Evolutionary conservation across 2,888 invertebrate genomes (phyloP), one percentile per base, ranked within the genome.

Genomic region (Calameuta filiformis): DNA sequence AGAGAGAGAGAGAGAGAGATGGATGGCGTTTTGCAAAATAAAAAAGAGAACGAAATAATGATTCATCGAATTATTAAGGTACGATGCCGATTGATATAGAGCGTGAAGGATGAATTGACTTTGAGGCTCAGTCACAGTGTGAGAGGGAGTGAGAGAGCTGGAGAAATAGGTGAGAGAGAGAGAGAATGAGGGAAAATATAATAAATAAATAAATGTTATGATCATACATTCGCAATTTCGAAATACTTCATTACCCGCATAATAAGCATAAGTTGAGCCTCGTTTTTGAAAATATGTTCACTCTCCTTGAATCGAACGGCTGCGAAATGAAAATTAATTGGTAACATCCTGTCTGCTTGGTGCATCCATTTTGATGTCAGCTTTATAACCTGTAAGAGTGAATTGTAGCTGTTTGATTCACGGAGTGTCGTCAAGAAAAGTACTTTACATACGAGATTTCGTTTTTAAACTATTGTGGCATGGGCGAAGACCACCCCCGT

Each of bases 381-480:
- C 40, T 15, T 40, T 15, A 40, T 40, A 40, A 40, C 40, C 40
- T 40, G 40, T 40, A 40, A 40, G 15, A 40, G 40, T 40, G 15
- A 40, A 40, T 4, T 4, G 69, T 30, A n/a, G 69, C 30, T 6
- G 33, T 69, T 33, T 12, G 69, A 69, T 69, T 69, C 69, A 31
- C 69, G 30, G 33, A 30, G 69, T 33, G 69, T 15, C 15, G 40
- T 40, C 40, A 40, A 15, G 40, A 40, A 40, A 40, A 40, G 33
- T 69, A 69, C n/a, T 69, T 69, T 69, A 30, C 30, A 69, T 69
- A n/a, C 69, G 69, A 75, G 75, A 71, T 89, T 90, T 88, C 84
- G 82, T 87, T 89, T 40, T 84, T 80, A 86, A 89, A 83, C 81
- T 88, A 89, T 86, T 87, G 86, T 90, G 89, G 87, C 87, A 87